Evolutionary conservation across 2,113 vertebrate genomes (phyloP).

Genomic region (Equus quagga): DNA sequence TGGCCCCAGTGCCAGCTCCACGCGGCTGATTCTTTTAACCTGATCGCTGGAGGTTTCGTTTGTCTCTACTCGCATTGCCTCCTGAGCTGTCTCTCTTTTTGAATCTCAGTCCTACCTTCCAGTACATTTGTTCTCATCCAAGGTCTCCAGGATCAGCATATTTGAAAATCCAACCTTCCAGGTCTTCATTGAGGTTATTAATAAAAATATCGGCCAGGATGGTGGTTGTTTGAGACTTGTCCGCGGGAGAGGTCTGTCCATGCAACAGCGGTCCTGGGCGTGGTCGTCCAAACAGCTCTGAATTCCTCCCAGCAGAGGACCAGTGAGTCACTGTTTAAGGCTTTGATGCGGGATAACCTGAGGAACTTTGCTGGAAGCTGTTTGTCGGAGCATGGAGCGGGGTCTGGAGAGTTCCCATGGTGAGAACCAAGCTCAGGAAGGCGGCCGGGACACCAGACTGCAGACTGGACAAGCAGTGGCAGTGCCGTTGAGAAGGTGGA

Average conservation of each 20-base stretch:
- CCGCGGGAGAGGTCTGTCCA: neutral
- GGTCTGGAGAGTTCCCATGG: neutral
- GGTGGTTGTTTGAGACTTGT: neutral
- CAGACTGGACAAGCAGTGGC: no score
- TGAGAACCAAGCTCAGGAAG: neutral
- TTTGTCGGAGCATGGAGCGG: neutral
- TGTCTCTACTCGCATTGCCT: neutral
- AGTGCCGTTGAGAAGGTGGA: neutral
- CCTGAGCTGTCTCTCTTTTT: neutral
- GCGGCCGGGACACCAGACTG: neutral
- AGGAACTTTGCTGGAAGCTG: neutral
- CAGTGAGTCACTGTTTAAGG: neutral
- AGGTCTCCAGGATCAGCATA: neutral
- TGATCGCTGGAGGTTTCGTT: neutral
- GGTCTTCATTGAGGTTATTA: neutral
- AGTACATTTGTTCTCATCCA: neutral
- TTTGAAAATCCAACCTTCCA: constrained; percentile 28
- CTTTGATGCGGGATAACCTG: neutral
- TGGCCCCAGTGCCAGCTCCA: neutral
- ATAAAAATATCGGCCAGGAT: neutral
- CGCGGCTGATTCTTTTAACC: neutral
- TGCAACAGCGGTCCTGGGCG: neutral
- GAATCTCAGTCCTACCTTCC: neutral
- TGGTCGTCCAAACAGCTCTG: neutral
- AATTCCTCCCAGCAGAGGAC: neutral